Evolutionary conservation across 1,140 invertebrate species (phyloP).

Genomic region (Ctenoplectra terminalis): DNA sequence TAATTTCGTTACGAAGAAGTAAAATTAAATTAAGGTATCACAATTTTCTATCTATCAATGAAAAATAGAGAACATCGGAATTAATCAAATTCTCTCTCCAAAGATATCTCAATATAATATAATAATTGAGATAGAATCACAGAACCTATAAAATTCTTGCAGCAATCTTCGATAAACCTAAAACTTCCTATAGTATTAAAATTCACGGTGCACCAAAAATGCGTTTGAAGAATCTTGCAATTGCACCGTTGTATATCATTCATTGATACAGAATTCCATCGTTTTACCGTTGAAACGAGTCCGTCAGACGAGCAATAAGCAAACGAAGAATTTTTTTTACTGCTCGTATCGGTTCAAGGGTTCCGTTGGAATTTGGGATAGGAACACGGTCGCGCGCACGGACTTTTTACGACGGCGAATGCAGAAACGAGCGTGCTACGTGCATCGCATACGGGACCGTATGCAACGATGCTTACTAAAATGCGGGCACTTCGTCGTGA

Average conservation of each 20-base stretch:
- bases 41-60: too few species aligned
- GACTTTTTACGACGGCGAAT: slow-evolving; percentile 51
- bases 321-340: slow-evolving; percentile 9
- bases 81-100: too few species aligned
- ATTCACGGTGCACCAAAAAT: background rate
- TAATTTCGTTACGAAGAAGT: too few species aligned
- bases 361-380: slow-evolving; percentile 50
- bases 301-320: slow-evolving; percentile 18
- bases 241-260: background rate
- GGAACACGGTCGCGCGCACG: slow-evolving; percentile 23
- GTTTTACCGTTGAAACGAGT: background rate
- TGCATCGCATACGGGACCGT: slow-evolving; percentile 44
- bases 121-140: too few species aligned
- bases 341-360: slow-evolving; percentile 44
- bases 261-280: background rate
- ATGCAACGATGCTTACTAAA: slow-evolving; percentile 53
- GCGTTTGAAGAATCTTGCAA: background rate
- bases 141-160: too few species aligned
- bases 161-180: too few species aligned
- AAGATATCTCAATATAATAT: too few species aligned
- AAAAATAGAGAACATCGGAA: too few species aligned
- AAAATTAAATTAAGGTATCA: too few species aligned
- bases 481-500: slow-evolving; percentile 40
- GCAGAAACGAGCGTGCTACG: slow-evolving; percentile 50
- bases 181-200: background rate